Conservation (phyloP, 2,113 vertebrate genomes). For the Tragelaphus imberbis region DNA sequence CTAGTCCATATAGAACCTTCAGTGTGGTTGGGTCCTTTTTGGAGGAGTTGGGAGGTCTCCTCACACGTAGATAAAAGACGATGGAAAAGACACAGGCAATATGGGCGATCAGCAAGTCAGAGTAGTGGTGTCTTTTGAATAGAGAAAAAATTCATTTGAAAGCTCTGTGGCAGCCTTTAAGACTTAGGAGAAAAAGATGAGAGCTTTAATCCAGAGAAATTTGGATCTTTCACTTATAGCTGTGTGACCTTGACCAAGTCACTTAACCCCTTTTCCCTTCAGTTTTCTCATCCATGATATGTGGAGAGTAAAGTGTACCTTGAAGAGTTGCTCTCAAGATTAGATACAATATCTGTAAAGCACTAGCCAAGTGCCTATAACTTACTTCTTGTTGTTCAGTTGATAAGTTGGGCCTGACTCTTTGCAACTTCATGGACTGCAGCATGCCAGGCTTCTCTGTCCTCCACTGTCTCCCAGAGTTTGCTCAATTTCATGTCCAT, state of each 20-base stretch:
- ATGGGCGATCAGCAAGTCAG: background rate
- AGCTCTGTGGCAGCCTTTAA: background rate
- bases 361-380: background rate
- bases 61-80: background rate
- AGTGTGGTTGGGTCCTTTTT: background rate
- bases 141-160: background rate
- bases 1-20: background rate
- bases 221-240: background rate
- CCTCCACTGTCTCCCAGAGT: background rate
- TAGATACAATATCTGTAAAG: background rate
- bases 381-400: background rate
- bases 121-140: background rate
- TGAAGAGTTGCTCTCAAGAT: background rate
- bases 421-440: background rate
- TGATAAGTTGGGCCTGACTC: background rate
- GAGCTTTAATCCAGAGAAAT: constrained; percentile 9
- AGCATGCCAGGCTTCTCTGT: background rate
- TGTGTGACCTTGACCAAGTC: background rate
- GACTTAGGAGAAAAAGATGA: background rate
- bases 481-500: background rate
- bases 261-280: background rate
- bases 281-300: background rate
- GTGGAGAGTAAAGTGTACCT: background rate
- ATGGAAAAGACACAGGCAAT: background rate
- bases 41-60: background rate